A percentile compares a stretch with the other conserved stretches of the same genome.
Evolutionary conservation across 2,797 vertebrate species (phyloP).

Genomic region (Pristis pectinata): DNA sequence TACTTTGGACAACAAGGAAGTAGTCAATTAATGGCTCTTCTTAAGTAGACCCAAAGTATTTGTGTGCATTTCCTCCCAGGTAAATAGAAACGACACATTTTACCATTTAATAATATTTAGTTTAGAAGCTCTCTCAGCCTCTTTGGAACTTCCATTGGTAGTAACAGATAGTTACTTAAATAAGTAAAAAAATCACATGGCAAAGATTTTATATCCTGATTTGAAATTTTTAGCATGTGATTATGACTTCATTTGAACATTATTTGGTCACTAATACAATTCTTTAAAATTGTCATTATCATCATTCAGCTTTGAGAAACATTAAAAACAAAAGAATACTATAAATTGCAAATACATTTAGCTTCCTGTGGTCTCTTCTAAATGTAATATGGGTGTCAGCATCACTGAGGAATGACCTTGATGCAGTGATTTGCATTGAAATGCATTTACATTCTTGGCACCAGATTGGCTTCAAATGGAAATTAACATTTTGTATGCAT

Average conservation of each 20-base stretch:
- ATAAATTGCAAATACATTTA: neutral
- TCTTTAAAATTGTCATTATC: neutral
- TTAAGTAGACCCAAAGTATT: neutral
- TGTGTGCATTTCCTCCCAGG: neutral
- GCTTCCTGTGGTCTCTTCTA: conserved; percentile 10
- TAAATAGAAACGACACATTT: neutral
- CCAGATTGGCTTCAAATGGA: conserved; percentile 30
- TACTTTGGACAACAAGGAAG: neutral
- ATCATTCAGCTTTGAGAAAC: neutral
- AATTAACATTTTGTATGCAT: conserved; percentile 37
- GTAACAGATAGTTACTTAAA: neutral
- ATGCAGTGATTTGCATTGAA: conserved; percentile 30
- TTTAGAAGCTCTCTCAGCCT: neutral
- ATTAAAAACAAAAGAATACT: neutral
- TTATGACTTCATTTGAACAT: neutral
- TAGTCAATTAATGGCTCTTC: neutral
- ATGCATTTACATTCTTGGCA: conserved; percentile 34
- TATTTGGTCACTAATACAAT: neutral
- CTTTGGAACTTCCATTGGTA: too few species aligned
- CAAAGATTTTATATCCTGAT: neutral
- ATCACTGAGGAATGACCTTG: conserved; percentile 29
- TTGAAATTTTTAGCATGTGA: neutral
- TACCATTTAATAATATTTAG: neutral
- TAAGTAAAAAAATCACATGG: neutral
- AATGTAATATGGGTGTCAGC: conserved; percentile 25